These are phyloP conservation scores for Balaeniceps rex DNA, from an alignment of 2,113 vertebrate genomes.

Conservation along the genomic window DNA sequence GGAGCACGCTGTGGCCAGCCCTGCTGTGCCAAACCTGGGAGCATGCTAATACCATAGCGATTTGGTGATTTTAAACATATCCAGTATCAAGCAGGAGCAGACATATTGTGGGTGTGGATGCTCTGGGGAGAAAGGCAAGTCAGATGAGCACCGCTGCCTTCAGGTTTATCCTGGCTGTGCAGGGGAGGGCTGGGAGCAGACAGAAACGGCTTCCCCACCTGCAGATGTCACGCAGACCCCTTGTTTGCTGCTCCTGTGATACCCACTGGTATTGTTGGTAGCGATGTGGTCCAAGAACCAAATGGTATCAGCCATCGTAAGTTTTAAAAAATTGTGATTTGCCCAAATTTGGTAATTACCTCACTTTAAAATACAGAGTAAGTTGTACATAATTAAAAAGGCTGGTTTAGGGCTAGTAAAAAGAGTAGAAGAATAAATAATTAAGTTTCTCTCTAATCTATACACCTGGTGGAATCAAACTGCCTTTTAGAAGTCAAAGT, in stretches of 20 bases:
- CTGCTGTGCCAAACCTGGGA: background rate
- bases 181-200: background rate
- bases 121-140: background rate
- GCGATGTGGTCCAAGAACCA: background rate
- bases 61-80: background rate
- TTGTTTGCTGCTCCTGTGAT: background rate
- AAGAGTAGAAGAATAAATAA: background rate
- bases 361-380: background rate
- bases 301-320: background rate
- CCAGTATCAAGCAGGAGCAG: background rate
- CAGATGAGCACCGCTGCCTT: background rate
- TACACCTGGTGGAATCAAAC: background rate
- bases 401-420: background rate
- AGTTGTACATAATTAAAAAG: background rate
- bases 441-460: background rate
- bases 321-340: background rate
- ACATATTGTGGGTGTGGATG: accelerated
- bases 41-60: background rate
- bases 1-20: background rate
- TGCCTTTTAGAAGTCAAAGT: background rate
- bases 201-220: background rate
- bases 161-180: background rate
- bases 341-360: background rate
- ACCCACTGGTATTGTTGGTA: background rate
- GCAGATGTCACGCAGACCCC: background rate